Conservation (phyloP, 2,888 invertebrate genomes). For the Caenorhabditis becei region DNA sequence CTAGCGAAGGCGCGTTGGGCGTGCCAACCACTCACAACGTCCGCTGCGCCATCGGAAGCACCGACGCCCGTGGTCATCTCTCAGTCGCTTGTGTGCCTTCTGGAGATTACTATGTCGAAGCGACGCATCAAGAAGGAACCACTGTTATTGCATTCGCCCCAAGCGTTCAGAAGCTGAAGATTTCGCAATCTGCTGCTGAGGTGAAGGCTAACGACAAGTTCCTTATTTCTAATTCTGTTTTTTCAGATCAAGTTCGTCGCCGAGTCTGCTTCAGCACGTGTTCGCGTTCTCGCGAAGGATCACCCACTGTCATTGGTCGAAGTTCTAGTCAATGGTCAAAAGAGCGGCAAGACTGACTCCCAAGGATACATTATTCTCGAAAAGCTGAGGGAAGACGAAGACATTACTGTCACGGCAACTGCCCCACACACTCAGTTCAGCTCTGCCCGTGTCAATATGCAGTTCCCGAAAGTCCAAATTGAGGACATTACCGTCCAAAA, state of each 20-base stretch:
- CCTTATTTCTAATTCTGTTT: not conserved
- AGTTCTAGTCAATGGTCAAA: conserved; percentile 66
- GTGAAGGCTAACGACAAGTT: conserved; percentile 17
- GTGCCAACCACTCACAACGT: conserved; percentile 53
- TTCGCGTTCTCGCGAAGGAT: conserved; percentile 44
- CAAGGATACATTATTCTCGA: conserved; percentile 57
- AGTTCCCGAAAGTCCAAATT: conserved; percentile 59
- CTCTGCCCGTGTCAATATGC: conserved; percentile 32
- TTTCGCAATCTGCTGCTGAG: conserved; percentile 13
- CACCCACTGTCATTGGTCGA: conserved; percentile 53
- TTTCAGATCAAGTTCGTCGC: conserved; percentile 63
- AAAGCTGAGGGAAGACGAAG: conserved; percentile 50
- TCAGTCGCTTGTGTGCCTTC: conserved; percentile 89
- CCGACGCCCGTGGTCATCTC: conserved; percentile 86
- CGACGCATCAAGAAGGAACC: conserved; percentile 41
- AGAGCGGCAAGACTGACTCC: conserved; percentile 56
- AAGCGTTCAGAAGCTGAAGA: conserved; percentile 6
- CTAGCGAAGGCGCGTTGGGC: conserved; percentile 6
- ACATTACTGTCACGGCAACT: conserved; percentile 57
- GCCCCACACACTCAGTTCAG: conserved; percentile 60
- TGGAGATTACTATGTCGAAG: conserved; percentile 87
- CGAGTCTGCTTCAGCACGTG: conserved; percentile 46
- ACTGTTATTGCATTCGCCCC: conserved; percentile 66
- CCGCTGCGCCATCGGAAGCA: conserved; percentile 70
- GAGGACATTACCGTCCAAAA: conserved; percentile 66